These are phyloP conservation scores for Antennarius striatus DNA, from an alignment of 2,113 vertebrate genomes.

Conservation along the genomic window DNA sequence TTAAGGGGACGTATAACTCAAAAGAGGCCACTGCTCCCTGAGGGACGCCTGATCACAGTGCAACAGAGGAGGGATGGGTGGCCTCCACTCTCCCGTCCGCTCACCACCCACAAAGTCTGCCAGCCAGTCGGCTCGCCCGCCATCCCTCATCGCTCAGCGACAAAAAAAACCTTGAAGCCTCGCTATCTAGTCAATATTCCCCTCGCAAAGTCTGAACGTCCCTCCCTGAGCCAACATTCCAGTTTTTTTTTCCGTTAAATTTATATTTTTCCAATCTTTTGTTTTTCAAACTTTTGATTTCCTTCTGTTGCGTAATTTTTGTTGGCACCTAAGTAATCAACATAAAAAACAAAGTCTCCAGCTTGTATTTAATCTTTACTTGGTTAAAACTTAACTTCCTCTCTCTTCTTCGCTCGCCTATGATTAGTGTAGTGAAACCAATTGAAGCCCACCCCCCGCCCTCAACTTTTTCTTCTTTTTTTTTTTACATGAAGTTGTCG, in stretches of 20 bases:
- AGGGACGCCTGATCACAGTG: conserved; percentile 68
- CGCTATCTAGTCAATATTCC: conserved; percentile 16
- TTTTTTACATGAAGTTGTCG: conserved; percentile 21
- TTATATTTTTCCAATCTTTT: neutral
- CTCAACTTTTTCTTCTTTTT: conserved; percentile 10
- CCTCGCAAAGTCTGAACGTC: neutral
- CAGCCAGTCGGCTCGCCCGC: conserved; percentile 35
- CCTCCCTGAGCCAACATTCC: neutral
- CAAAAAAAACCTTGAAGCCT: conserved; percentile 60
- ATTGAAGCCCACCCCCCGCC: conserved; percentile 33
- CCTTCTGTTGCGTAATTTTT: neutral
- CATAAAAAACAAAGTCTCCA: neutral
- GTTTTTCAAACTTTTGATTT: neutral
- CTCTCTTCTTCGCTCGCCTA: conserved; percentile 24
- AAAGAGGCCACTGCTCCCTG: conserved; percentile 65
- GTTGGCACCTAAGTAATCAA: no score
- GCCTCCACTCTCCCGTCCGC: conserved; percentile 51
- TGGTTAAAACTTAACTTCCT: neutral
- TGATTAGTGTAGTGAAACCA: conserved; percentile 49
- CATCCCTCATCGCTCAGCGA: conserved; percentile 37
- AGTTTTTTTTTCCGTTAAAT: neutral
- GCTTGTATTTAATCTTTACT: neutral
- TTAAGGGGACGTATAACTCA: conserved; percentile 80
- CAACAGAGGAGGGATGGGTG: conserved; percentile 51
- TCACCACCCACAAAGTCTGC: conserved; percentile 54